Base-by-base conservation (phyloP, 1,140 invertebrate genomes). In the Episyrphus balteatus region DNA sequence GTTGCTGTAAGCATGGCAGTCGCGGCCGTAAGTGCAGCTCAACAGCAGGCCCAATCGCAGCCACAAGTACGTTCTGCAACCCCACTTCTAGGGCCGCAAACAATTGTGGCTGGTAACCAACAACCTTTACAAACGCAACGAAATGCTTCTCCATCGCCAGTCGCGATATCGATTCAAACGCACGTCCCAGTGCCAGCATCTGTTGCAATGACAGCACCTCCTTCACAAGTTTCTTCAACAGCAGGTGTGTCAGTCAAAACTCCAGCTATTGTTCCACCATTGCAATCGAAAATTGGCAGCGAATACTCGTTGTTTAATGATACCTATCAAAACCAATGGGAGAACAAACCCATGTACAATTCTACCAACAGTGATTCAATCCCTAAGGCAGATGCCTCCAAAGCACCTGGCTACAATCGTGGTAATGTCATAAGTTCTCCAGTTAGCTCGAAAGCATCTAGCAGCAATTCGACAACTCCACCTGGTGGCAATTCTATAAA, bases 241-340 rank as follows among this genome's bases (percentile, higher is more conserved):
- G 10, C 21, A 13, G 11, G 13, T 31, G 17, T 18, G 3, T 17
- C 44, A 7, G 19, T 46, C 10, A 38, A 48, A 11, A 38, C 46
- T 41, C 46, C 45, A 19, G 26, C 53, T 42, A 59, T 66, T 40
- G 57, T 59, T 44, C 44, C 62, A 6, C 57, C 63, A 39, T 46
- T 55, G 34, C 55, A 59, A 33, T 54, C 61, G 18, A 66, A 66
- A 42, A 49, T 66, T 14, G 57, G 63, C 14, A 70, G 78, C 13
- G 83, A 87, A 51, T 91, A 90, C 65, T 85, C 85, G 1, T 73
- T 89, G 7, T 90, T 91, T 55, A 84, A 85, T 55, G 82, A 86
- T 57, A 73, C 71, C 74, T 62, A 84, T 82, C 59, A 79, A 75
- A 55, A 79, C 77, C 60, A 72, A 68, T 58, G 75, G 79, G 57